Evolutionary conservation across 1,140 invertebrate genomes (phyloP).

Genomic region (Phthorimaea operculella): DNA sequence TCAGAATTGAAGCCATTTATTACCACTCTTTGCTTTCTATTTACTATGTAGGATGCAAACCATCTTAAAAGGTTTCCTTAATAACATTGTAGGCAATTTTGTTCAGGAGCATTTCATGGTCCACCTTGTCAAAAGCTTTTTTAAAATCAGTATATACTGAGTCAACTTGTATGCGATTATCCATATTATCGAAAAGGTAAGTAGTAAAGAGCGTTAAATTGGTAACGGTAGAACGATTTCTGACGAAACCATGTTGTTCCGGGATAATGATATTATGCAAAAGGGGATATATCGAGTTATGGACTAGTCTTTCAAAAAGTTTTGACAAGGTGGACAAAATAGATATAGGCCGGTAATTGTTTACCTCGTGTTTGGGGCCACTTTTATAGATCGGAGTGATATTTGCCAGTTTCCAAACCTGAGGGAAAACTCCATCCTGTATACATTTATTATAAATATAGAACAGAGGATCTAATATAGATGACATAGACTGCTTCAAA

Average conservation of each 20-base stretch:
- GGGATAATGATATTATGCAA: constrained; percentile 45
- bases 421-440: neutral
- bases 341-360: constrained; percentile 7
- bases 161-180: constrained; percentile 2
- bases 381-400: neutral
- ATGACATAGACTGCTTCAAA: neutral
- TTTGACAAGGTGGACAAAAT: neutral
- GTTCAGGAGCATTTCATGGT: constrained; percentile 3
- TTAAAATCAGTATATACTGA: constrained; percentile 9
- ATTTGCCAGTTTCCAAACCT: neutral
- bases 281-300: constrained; percentile 68
- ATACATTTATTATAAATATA: neutral
- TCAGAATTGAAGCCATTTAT: constrained; percentile 5
- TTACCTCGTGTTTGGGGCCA: neutral
- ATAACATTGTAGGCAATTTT: constrained; percentile 10
- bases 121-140: constrained; percentile 7
- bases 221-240: constrained; percentile 1
- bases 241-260: constrained; percentile 9
- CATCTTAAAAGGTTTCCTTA: constrained; percentile 5
- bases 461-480: neutral
- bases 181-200: constrained; percentile 3
- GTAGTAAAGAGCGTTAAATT: neutral
- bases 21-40: neutral
- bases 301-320: constrained; percentile 16
- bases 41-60: constrained; percentile 9